Evolutionary conservation across 2,797 vertebrate genomes (phyloP).

Genomic region (Philypnodon macrostomus): DNA sequence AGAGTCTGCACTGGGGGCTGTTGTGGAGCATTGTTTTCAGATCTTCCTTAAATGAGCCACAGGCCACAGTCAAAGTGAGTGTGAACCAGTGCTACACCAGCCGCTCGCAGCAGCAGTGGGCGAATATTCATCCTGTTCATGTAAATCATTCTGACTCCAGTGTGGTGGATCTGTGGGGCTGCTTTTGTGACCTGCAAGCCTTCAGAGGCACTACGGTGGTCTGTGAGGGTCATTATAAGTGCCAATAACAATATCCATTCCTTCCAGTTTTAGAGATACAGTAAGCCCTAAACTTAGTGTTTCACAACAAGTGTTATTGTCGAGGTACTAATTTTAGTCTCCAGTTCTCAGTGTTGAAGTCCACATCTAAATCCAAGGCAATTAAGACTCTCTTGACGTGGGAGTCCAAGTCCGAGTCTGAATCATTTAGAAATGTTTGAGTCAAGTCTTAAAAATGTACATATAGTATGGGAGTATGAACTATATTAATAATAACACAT

Average conservation of each 20-base stretch:
- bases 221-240: constrained; percentile 44
- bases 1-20: constrained; percentile 17
- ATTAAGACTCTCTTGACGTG: too few species aligned
- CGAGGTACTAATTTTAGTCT: too few species aligned
- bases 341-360: too few species aligned
- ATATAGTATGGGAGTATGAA: too few species aligned
- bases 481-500: too few species aligned
- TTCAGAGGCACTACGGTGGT: constrained; percentile 35
- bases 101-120: constrained; percentile 53
- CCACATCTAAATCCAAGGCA: too few species aligned
- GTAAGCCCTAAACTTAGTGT: neutral
- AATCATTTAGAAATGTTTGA: too few species aligned
- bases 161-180: constrained; percentile 43
- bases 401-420: too few species aligned
- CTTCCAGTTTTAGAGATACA: constrained; percentile 9
- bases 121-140: constrained; percentile 51
- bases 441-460: too few species aligned
- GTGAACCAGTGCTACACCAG: constrained; percentile 58
- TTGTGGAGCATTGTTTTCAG: constrained; percentile 42
- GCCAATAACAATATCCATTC: constrained; percentile 12
- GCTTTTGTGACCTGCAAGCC: constrained; percentile 56
- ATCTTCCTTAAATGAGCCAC: constrained; percentile 49
- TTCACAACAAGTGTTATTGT: too few species aligned
- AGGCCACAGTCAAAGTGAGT: constrained; percentile 57
- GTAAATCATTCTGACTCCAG: constrained; percentile 66